A percentile compares a stretch with the other conserved stretches of the same genome.
These are phyloP conservation scores for Mycalesis mineus DNA, from an alignment of 2,888 invertebrate species.

Conservation along the genomic window DNA sequence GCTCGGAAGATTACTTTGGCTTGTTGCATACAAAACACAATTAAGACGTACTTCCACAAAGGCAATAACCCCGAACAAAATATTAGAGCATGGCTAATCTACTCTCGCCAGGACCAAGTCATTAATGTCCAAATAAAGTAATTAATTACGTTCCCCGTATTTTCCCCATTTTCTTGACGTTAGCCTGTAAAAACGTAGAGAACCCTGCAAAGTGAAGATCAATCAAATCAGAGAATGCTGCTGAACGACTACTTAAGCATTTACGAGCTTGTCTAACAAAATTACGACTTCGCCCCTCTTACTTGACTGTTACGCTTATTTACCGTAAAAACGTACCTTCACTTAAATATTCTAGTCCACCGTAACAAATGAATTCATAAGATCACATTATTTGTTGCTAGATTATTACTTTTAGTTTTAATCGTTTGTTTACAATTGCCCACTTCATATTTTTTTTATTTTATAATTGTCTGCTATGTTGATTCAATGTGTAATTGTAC, in stretches of 20 bases:
- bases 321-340: constrained; percentile 13
- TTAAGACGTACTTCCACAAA: constrained; percentile 14
- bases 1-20: not conserved
- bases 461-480: too few relatives aligned
- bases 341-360: constrained; percentile 19
- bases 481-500: too few relatives aligned
- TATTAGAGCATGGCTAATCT: constrained; percentile 52
- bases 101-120: constrained; percentile 69
- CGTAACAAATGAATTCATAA: not conserved
- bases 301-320: constrained; percentile 30
- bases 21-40: constrained; percentile 32
- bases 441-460: too few relatives aligned
- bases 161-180: constrained; percentile 67
- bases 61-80: constrained; percentile 15
- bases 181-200: constrained; percentile 64
- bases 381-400: not conserved
- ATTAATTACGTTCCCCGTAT: constrained; percentile 71
- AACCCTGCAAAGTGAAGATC: constrained; percentile 59
- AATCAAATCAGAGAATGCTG: constrained; percentile 68
- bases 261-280: constrained; percentile 56
- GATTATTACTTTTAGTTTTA: too few relatives aligned
- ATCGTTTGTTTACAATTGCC: too few relatives aligned
- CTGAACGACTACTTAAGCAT: constrained; percentile 59
- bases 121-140: constrained; percentile 77
- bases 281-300: constrained; percentile 32